Base-by-base conservation (phyloP, 2,888 invertebrate species). In the Ernsta delagoae region DNA sequence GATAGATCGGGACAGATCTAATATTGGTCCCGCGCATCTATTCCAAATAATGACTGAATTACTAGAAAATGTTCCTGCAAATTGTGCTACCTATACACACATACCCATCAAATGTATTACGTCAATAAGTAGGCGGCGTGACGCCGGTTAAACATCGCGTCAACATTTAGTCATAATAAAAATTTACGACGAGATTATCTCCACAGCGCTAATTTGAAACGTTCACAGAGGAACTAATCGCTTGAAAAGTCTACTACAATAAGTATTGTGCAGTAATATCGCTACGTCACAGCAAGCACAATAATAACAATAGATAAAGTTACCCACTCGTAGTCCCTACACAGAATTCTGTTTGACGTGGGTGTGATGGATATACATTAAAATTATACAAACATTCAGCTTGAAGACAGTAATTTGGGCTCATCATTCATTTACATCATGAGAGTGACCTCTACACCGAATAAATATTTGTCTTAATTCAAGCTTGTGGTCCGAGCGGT, bases 111-210 rank as follows among this genome's bases (percentile, higher is more conserved):
- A 43, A 60, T 50, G 67, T 64, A 60, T 73, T 76, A 79, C 79
- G 78, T 83, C 82, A 81, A 75, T 77, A 75, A 74, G 83, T 82
- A 78, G 83, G 84, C 81, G 81, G 76, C 66, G 70, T 74, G 75
- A 74, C 71, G 73, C 72, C 70, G 73, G 73, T 69, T 73, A 24
- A 73, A 73, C 75, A 73, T 77, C 76, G 73, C 77, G 78, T 79
- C 78, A 77, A 77, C 76, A 75, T 78, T 72, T 63, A 72, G 74
- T 75, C 83, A 75, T 80, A 79, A 80, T 79, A 73, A 70, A 74
- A 78, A 81, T 85, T 81, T 78, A 82, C 82, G 81, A 79, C 77
- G 78, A 75, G 78, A 80, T 72, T 77, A 67, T 67, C 54, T 41
- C 34, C 43, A 60, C 54, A 34, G 5, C 60, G 34, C 54, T 54